Percentiles rank a stretch among this genome's conserved stretches.
Conservation (phyloP, 2,797 vertebrate species). For the Australoheros facetus region DNA sequence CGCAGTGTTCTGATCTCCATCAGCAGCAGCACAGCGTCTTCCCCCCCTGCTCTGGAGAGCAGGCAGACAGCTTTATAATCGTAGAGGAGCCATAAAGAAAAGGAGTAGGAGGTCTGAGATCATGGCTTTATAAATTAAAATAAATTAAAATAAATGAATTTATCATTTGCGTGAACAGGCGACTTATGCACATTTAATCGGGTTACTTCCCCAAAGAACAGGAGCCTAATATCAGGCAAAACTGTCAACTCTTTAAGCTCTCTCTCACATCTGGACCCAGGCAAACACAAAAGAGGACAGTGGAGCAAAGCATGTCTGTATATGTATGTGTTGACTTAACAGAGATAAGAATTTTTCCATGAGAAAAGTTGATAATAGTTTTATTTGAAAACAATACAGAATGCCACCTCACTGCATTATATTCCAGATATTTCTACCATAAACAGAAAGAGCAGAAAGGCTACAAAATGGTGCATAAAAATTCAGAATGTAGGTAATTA, state of each 20-base stretch:
- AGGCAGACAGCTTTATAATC: neutral
- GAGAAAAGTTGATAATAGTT: neutral
- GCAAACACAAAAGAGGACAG: neutral
- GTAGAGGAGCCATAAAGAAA: neutral
- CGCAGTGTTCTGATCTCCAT: neutral
- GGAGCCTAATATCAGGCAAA: neutral
- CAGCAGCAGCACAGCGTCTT: neutral
- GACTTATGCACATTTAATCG: neutral
- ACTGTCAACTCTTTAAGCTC: neutral
- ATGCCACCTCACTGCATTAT: neutral
- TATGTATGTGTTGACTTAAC: neutral
- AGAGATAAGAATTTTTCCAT: neutral
- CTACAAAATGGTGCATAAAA: neutral
- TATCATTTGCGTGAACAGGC: neutral
- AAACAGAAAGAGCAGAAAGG: neutral
- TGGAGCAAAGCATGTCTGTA: neutral
- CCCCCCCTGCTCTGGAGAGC: neutral
- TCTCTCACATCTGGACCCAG: neutral
- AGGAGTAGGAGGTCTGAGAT: neutral
- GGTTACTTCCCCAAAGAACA: neutral
- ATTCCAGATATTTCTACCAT: neutral
- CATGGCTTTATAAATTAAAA: neutral
- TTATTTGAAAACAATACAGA: neutral
- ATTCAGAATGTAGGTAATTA: neutral
- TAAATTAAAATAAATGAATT: constrained; percentile 1